Conservation (phyloP, 1,140 invertebrate species). For the Drosophila mojavensis region DNA sequence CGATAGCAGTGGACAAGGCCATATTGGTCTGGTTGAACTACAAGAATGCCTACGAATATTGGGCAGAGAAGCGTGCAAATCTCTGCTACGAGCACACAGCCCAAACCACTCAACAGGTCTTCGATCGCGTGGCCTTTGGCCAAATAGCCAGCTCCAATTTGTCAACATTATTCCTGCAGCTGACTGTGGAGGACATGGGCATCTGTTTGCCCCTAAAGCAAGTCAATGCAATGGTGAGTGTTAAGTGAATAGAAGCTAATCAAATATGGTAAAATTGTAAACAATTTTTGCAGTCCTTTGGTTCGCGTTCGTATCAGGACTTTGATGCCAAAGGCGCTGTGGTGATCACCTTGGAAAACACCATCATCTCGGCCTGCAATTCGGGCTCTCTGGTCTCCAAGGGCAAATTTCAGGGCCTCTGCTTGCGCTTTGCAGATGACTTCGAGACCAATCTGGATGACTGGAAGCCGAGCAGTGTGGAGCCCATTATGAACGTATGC, state of each 20-base stretch:
- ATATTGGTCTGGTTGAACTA: conserved; percentile 99
- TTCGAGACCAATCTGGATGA: conserved; percentile 98
- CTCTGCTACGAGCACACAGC: conserved; percentile 93
- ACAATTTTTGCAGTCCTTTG: conserved; percentile 85
- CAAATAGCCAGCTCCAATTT: conserved; percentile 90
- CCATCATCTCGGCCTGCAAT: conserved; percentile 95
- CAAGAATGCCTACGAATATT: conserved; percentile 99
- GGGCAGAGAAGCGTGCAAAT: conserved; percentile 97
- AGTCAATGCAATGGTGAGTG: conserved; percentile 85
- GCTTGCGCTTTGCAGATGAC: conserved; percentile 97
- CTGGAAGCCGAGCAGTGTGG: conserved; percentile 96
- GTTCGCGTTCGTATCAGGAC: conserved; percentile 88
- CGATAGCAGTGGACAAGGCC: conserved; percentile 97
- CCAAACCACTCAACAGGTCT: conserved; percentile 86
- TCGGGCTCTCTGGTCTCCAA: conserved; percentile 92
- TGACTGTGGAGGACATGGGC: conserved; percentile 98
- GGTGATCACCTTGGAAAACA: conserved; percentile 96
- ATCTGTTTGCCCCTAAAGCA: conserved; percentile 97
- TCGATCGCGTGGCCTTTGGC: conserved; percentile 91
- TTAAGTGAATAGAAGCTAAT: not conserved
- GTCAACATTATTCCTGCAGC: conserved; percentile 95
- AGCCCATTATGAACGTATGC: conserved; percentile 97
- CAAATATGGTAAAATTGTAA: not conserved
- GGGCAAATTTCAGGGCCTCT: conserved; percentile 93
- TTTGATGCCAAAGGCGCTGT: conserved; percentile 94